phyloP scores from a whole-genome alignment of 2,888 invertebrate genomes.

The Mechanitis messenoides region DNA sequence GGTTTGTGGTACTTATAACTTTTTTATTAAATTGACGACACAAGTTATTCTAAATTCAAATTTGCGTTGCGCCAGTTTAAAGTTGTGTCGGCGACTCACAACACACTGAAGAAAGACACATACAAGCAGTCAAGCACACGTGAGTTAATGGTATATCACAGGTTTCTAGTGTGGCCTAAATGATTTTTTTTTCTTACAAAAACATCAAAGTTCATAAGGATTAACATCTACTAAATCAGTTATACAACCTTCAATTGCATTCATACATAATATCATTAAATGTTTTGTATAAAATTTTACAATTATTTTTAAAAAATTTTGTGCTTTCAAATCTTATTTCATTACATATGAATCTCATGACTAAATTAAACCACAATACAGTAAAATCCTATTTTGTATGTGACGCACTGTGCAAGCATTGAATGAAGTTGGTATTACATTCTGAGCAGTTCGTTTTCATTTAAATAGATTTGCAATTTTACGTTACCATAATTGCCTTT shows the following conservation, averaged over 20 bases:
- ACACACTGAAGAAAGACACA: slow-evolving; percentile 57
- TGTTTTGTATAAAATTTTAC: slow-evolving; percentile 17
- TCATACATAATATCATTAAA: slow-evolving; percentile 27
- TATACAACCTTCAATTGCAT: slow-evolving; percentile 31
- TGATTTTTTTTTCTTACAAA: slow-evolving; percentile 41
- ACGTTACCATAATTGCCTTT: slow-evolving; percentile 54
- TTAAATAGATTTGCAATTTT: slow-evolving; percentile 17
- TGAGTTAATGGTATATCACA: slow-evolving; percentile 69
- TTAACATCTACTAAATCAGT: slow-evolving; percentile 23
- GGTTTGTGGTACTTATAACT: slow-evolving; percentile 38
- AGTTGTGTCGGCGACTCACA: slow-evolving; percentile 36
- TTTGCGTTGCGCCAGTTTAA: slow-evolving; percentile 18
- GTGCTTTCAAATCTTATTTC: slow-evolving; percentile 2
- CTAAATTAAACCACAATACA: neutral
- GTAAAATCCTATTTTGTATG: neutral
- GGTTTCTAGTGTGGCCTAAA: slow-evolving; percentile 70
- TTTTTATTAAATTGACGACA: slow-evolving; percentile 24
- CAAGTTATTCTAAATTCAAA: slow-evolving; percentile 23
- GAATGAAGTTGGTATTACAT: neutral
- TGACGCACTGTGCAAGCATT: slow-evolving; percentile 4
- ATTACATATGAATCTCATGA: neutral
- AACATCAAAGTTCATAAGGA: slow-evolving; percentile 19
- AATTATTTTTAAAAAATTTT: slow-evolving; percentile 6
- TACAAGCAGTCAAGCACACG: slow-evolving; percentile 63
- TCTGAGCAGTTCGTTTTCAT: slow-evolving; percentile 11